phyloP scores from a whole-genome alignment of 2,888 invertebrate species.

The Drosophila cracens region DNA sequence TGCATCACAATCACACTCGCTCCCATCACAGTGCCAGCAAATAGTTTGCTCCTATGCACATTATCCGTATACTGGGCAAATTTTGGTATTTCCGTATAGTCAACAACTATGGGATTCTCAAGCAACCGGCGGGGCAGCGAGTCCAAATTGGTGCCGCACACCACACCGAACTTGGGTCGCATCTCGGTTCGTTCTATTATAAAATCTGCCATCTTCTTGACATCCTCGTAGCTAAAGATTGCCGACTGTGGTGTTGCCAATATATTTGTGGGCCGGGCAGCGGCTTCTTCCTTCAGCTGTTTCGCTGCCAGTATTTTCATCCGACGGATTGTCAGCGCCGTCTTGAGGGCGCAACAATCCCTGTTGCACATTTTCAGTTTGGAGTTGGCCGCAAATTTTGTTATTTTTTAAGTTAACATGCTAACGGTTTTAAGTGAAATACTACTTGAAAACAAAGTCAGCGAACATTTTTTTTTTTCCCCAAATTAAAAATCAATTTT shows the following conservation, averaged over 20 bases:
- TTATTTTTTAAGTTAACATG: slow-evolving; percentile 1
- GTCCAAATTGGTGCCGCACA: slow-evolving; percentile 95
- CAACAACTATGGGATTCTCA: slow-evolving; percentile 89
- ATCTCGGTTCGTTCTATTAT: slow-evolving; percentile 89
- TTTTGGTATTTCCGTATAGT: slow-evolving; percentile 95
- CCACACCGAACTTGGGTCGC: slow-evolving; percentile 94
- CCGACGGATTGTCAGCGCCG: slow-evolving; percentile 44
- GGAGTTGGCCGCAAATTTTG: background rate
- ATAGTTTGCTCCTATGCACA: slow-evolving; percentile 94
- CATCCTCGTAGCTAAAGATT: slow-evolving; percentile 90
- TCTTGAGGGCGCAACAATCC: slow-evolving; percentile 58
- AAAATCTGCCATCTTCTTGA: slow-evolving; percentile 90
- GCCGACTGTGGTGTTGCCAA: slow-evolving; percentile 45
- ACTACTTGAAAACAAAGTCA: background rate
- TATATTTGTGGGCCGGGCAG: slow-evolving; percentile 21
- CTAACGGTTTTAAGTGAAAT: background rate
- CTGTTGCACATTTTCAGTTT: slow-evolving; percentile 51
- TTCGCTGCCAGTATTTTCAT: slow-evolving; percentile 24
- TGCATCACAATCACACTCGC: slow-evolving; percentile 97
- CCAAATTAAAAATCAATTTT: background rate
- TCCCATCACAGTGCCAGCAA: slow-evolving; percentile 94
- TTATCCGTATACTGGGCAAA: slow-evolving; percentile 95
- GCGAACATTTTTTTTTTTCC: background rate
- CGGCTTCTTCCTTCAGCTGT: slow-evolving; percentile 22
- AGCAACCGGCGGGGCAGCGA: slow-evolving; percentile 92